Base-by-base conservation (phyloP, 1,140 invertebrate genomes). In the Temnothorax curvispinosus region DNA sequence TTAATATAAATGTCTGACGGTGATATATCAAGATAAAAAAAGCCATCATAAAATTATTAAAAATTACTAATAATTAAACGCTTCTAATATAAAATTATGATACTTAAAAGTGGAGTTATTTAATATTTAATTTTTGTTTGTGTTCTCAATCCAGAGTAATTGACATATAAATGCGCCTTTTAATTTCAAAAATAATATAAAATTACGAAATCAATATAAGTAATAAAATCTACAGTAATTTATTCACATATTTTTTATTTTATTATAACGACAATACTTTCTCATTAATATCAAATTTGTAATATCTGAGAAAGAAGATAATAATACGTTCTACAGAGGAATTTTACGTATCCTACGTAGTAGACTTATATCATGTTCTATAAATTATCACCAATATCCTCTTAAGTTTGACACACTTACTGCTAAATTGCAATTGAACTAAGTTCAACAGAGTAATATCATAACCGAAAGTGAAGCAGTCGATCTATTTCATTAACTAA, bases 401-500 rank as follows among this genome's bases (percentile, higher is more conserved):
- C n/a, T 56, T 52, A 75, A 56, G 35, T 75, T n/a, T 15, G 13
- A 58, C 35, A 58, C 35, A 58, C n/a, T 58, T 35, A 74, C 1
- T 35, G 3, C 32, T 75, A 75, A 56, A 27, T 75, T 75, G 52
- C 50, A 75, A 11, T 75, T 58, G 1, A 58, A 21, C 52, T 56
- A 75, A 75, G 11, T 75, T 75, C 13, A 71, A 71, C 7, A 75
- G 35, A 74, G 18, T 13, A 7, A 44, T 44, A 62, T 47, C 56
- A 60, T 64, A 47, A 21, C 1, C 15, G 15, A 32, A 27, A 27
- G 27, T 47, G 21, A 77, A 62, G 11, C 21, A 62, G 21, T 41
- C 72, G 4, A 27, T 2, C 15, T 64, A n/a, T 77, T 64, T 64
- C 9, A 74, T 74, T 77, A 77, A 47, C 38, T 47, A 32, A 77